These are phyloP conservation scores for Zaprionus taronus DNA, from an alignment of 1,140 invertebrate species.

Conservation along the genomic window DNA sequence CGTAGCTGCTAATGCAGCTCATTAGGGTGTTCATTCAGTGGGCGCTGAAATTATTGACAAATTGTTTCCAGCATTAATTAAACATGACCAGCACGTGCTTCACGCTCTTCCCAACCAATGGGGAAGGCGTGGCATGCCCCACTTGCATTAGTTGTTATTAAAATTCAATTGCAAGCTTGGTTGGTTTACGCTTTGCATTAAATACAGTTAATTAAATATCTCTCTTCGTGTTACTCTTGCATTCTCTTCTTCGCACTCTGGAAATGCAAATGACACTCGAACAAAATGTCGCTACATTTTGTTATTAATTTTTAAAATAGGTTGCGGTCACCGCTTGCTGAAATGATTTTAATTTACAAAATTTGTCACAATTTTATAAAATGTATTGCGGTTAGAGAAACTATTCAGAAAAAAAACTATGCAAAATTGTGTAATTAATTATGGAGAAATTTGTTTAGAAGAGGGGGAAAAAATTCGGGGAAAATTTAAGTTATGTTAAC, in stretches of 20 bases:
- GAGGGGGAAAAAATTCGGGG: neutral
- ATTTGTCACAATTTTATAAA: constrained; percentile 6
- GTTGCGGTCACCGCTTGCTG: constrained; percentile 25
- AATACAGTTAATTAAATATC: constrained; percentile 49
- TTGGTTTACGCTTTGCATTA: constrained; percentile 21
- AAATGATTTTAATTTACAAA: constrained; percentile 20
- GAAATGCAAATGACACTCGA: constrained; percentile 18
- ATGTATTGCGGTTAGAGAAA: constrained; percentile 17
- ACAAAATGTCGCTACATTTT: constrained; percentile 7
- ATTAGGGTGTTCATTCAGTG: constrained; percentile 65
- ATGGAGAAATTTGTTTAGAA: neutral
- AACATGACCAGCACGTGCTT: constrained; percentile 30
- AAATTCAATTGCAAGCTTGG: constrained; percentile 38
- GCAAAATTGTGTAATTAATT: neutral
- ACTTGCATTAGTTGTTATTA: constrained; percentile 26
- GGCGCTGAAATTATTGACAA: constrained; percentile 45
- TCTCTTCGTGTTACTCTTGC: neutral
- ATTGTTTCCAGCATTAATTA: constrained; percentile 46
- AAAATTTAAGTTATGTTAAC: neutral
- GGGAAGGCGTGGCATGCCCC: neutral
- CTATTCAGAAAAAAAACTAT: neutral
- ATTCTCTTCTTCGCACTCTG: neutral
- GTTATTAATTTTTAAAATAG: constrained; percentile 36
- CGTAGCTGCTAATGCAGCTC: constrained; percentile 43
- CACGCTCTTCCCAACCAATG: constrained; percentile 14